A percentile compares a stretch with the other conserved stretches of the same genome.
phyloP scores from a whole-genome alignment of 1,140 invertebrate species.

The Bombus superbus region DNA sequence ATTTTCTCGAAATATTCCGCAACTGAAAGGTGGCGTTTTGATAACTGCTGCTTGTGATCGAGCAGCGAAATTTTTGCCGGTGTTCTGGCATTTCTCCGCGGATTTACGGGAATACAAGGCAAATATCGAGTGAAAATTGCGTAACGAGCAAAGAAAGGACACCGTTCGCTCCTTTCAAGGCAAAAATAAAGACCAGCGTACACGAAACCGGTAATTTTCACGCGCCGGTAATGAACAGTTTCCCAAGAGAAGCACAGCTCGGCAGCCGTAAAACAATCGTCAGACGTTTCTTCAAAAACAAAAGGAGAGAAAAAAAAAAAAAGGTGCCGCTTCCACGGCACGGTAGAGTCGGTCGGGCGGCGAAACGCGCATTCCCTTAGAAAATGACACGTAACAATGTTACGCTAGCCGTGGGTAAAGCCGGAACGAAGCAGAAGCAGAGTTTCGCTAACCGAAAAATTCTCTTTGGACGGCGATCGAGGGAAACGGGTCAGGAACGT shows the following conservation, averaged over 20 bases:
- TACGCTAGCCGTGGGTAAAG: not conserved
- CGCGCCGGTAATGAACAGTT: constrained; percentile 27
- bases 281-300: not conserved
- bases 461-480: constrained; percentile 6
- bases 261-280: constrained; percentile 6
- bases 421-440: not conserved
- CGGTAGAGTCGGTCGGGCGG: not conserved
- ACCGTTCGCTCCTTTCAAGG: not conserved
- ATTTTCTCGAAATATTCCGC: too few species aligned
- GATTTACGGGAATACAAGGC: too few species aligned
- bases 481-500: constrained; percentile 51
- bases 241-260: not conserved
- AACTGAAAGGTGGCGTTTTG: too few species aligned
- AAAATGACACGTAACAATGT: constrained; percentile 36
- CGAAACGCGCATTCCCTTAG: not conserved
- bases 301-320: not conserved
- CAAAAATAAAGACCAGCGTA: not conserved
- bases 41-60: too few species aligned
- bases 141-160: not conserved
- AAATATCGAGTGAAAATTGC: not conserved
- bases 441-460: constrained; percentile 11
- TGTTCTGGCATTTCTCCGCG: not conserved
- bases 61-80: too few species aligned
- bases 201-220: constrained; percentile 10
- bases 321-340: not conserved